Conservation (phyloP, 2,888 invertebrate genomes). For the Cetonia aurata region DNA sequence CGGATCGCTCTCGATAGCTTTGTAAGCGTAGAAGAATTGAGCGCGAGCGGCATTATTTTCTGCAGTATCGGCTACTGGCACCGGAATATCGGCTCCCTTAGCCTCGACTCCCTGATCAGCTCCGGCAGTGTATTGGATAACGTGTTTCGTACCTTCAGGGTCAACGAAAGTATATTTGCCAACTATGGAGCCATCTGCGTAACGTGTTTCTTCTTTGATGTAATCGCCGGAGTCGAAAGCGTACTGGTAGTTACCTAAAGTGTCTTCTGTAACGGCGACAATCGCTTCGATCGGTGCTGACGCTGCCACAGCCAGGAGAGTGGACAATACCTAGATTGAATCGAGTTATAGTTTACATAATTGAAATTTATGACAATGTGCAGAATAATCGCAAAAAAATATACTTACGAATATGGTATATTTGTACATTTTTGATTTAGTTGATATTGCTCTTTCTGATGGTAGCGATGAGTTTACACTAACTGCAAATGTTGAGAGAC, state of each 20-base stretch:
- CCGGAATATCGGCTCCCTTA: slow-evolving; percentile 30
- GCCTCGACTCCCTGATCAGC: slow-evolving; percentile 50
- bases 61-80: slow-evolving; percentile 7
- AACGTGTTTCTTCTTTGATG: slow-evolving; percentile 50
- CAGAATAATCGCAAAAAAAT: neutral
- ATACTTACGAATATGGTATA: slow-evolving; percentile 1
- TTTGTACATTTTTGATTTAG: slow-evolving; percentile 5
- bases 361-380: neutral
- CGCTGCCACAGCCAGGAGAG: slow-evolving; percentile 37
- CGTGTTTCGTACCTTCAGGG: slow-evolving; percentile 49
- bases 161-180: slow-evolving; percentile 54
- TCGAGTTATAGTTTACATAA: neutral
- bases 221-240: slow-evolving; percentile 49
- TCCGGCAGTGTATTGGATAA: slow-evolving; percentile 47
- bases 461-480: neutral
- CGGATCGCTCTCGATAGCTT: slow-evolving; percentile 9
- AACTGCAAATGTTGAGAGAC: neutral
- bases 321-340: slow-evolving; percentile 33
- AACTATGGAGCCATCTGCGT: slow-evolving; percentile 48
- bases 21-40: neutral
- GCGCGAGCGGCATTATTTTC: slow-evolving; percentile 16
- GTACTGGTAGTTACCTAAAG: slow-evolving; percentile 52
- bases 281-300: slow-evolving; percentile 42
- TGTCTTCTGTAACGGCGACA: slow-evolving; percentile 51
- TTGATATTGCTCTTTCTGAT: neutral